A percentile compares a stretch with the other conserved stretches of the same genome.
Evolutionary conservation across 2,888 invertebrate species (phyloP).

Genomic region (Rhyacophila evoluta): DNA sequence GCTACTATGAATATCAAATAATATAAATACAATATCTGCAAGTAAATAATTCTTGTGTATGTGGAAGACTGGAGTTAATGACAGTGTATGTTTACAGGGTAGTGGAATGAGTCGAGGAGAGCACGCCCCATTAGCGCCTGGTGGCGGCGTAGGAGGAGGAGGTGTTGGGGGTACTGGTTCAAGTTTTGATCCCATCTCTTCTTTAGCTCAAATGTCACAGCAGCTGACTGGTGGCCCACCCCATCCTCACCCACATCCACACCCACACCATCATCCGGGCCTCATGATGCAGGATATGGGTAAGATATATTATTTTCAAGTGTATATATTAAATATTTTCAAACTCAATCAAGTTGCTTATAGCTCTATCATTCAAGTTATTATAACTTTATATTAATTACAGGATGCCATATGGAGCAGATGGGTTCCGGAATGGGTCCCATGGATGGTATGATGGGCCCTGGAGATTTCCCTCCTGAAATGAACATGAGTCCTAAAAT

Average conservation of each 20-base stretch:
- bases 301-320: conserved; percentile 55
- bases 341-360: too few relatives aligned
- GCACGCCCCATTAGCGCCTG: conserved; percentile 76
- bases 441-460: conserved; percentile 70
- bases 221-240: conserved; percentile 75
- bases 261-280: conserved; percentile 60
- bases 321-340: too few relatives aligned
- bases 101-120: conserved; percentile 62
- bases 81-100: too few relatives aligned
- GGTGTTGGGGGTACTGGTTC: conserved; percentile 68
- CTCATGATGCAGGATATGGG: conserved; percentile 71
- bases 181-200: conserved; percentile 92
- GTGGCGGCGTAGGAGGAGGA: conserved; percentile 70
- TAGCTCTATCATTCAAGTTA: too few relatives aligned
- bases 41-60: too few relatives aligned
- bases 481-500: conserved; percentile 77
- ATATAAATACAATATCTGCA: too few relatives aligned
- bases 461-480: conserved; percentile 67
- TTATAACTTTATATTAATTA: background rate
- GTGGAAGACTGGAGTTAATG: too few relatives aligned
- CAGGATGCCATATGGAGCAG: conserved; percentile 69
- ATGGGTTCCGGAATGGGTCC: conserved; percentile 69
- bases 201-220: conserved; percentile 94
- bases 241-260: conserved; percentile 67
- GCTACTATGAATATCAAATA: too few relatives aligned